Percentiles rank a stretch among this genome's conserved stretches.
phyloP scores from a whole-genome alignment of 1,140 invertebrate genomes.

The Coboldia fuscipes region DNA sequence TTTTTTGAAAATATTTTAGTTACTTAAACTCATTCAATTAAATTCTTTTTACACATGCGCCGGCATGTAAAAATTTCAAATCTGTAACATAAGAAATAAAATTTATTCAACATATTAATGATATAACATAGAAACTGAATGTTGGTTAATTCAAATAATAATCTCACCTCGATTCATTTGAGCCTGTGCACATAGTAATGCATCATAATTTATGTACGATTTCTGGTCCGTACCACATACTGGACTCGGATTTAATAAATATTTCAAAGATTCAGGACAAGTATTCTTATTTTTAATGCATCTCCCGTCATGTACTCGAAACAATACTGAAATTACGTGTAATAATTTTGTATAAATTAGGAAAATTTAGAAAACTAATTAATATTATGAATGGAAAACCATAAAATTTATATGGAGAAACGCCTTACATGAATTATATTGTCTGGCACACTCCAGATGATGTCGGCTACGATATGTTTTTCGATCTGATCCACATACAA shows the following conservation, averaged over 20 bases:
- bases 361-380: not conserved
- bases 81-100: too few species aligned
- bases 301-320: not conserved
- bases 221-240: not conserved
- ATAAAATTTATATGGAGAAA: not conserved
- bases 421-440: not conserved
- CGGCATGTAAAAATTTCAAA: not conserved
- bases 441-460: slow-evolving; percentile 1
- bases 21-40: not conserved
- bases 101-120: too few species aligned
- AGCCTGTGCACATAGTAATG: not conserved
- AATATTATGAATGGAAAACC: not conserved
- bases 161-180: not conserved
- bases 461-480: not conserved
- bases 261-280: slow-evolving; percentile 1
- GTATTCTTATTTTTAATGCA: not conserved
- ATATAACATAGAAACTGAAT: not conserved
- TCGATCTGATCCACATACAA: not conserved
- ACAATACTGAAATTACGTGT: not conserved
- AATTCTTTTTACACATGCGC: not conserved
- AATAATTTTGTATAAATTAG: not conserved
- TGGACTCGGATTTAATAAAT: not conserved
- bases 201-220: not conserved
- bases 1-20: too few species aligned
- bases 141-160: too few species aligned